Evolutionary conservation across 1,140 invertebrate genomes (phyloP).

Genomic region (Zaprionus lachaisei): DNA sequence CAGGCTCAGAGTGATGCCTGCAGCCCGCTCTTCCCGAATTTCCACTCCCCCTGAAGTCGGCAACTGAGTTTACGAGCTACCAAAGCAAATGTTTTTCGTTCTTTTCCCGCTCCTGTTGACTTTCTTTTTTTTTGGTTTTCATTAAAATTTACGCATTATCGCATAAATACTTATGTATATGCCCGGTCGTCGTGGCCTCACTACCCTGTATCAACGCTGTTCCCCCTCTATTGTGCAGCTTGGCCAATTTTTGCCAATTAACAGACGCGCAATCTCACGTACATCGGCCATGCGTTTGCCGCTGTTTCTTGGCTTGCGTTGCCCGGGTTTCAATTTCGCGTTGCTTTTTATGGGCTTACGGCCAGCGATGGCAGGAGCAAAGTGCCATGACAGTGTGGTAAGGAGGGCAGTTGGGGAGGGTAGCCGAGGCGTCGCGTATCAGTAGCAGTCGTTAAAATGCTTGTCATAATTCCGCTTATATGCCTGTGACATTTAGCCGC

Average conservation of each 20-base stretch:
- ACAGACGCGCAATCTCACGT: conserved; percentile 76
- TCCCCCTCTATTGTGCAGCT: conserved; percentile 35
- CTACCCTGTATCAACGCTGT: too few relatives aligned
- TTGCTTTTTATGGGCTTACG: conserved; percentile 67
- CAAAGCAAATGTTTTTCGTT: conserved; percentile 51
- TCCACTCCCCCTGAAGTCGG: not conserved
- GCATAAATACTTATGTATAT: conserved; percentile 70
- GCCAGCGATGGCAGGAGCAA: conserved; percentile 42
- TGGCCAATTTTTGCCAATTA: conserved; percentile 81
- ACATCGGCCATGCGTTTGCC: conserved; percentile 78
- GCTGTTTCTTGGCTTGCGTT: conserved; percentile 27
- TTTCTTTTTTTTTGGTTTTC: conserved; percentile 56
- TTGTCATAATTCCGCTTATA: conserved; percentile 82
- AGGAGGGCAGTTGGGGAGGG: not conserved
- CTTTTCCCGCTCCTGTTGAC: conserved; percentile 1
- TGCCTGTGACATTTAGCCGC: conserved; percentile 76
- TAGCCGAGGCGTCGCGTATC: conserved; percentile 33
- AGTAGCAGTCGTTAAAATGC: conserved; percentile 79
- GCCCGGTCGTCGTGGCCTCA: conserved; percentile 8
- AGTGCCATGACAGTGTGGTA: conserved; percentile 47
- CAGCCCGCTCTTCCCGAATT: not conserved
- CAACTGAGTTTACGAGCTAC: conserved; percentile 63
- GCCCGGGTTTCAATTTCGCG: conserved; percentile 70
- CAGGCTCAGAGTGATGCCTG: not conserved
- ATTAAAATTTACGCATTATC: conserved; percentile 82